These are phyloP conservation scores for Forbesichthys papilliferus DNA, from an alignment of 2,113 vertebrate genomes.

Conservation along the genomic window DNA sequence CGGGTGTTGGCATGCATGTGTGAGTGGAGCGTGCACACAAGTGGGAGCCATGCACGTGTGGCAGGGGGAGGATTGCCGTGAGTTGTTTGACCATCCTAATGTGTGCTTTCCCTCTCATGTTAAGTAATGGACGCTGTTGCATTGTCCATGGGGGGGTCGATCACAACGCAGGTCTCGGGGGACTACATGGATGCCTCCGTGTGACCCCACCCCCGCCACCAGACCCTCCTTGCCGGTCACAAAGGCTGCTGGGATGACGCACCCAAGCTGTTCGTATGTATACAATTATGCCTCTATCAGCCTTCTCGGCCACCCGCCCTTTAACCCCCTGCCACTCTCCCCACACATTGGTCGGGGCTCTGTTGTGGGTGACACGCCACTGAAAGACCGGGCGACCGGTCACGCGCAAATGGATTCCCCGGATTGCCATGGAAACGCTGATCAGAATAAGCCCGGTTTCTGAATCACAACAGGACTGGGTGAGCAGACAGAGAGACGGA, in stretches of 20 bases:
- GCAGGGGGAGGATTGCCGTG: constrained; percentile 3
- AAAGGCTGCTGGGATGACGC: constrained; percentile 60
- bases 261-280: constrained; percentile 69
- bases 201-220: constrained; percentile 38
- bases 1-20: constrained; percentile 43
- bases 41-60: constrained; percentile 22
- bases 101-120: constrained; percentile 16
- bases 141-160: constrained; percentile 21
- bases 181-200: constrained; percentile 45
- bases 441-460: constrained; percentile 45
- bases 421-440: constrained; percentile 71
- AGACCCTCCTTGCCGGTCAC: constrained; percentile 33
- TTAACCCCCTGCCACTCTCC: constrained; percentile 26
- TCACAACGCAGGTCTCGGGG: constrained; percentile 28
- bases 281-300: constrained; percentile 61
- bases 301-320: constrained; percentile 22
- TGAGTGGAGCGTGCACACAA: constrained; percentile 2
- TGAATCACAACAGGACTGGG: constrained; percentile 45
- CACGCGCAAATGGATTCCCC: constrained; percentile 55
- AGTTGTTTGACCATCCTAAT: constrained; percentile 4
- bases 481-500: constrained; percentile 50
- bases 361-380: constrained; percentile 58
- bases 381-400: constrained; percentile 37
- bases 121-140: constrained; percentile 45
- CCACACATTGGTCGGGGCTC: constrained; percentile 43